A percentile compares a stretch with the other conserved stretches of the same genome.
These are phyloP conservation scores for Coendou prehensilis DNA, from an alignment of 2,797 vertebrate species.

Conservation along the genomic window DNA sequence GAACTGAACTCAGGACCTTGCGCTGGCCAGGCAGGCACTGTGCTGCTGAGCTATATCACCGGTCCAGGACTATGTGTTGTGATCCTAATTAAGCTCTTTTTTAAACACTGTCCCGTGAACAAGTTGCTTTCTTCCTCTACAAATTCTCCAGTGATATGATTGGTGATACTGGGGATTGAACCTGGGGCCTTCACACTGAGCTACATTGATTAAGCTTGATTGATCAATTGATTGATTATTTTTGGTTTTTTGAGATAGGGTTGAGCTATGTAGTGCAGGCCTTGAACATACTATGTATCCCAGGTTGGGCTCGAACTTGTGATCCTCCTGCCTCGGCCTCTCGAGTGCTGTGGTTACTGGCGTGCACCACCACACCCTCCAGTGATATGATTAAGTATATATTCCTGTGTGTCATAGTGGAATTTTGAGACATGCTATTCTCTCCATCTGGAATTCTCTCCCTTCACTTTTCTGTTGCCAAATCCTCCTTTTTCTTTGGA, in stretches of 20 bases:
- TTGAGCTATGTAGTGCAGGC: neutral
- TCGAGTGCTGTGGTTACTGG: neutral
- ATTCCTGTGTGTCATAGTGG: neutral
- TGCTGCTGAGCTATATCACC: no score
- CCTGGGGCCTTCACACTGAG: neutral
- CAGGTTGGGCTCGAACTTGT: neutral
- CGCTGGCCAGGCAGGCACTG: no score
- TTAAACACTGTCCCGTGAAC: neutral
- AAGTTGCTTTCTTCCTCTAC: neutral
- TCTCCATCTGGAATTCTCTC: conserved; percentile 49
- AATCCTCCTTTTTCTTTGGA: conserved; percentile 6
- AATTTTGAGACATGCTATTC: neutral
- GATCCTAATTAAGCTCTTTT: conserved; percentile 11
- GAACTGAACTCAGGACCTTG: no score
- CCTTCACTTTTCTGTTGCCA: neutral
- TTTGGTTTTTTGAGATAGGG: neutral
- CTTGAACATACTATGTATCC: neutral
- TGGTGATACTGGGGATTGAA: neutral
- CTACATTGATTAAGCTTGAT: neutral
- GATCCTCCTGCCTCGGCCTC: neutral
- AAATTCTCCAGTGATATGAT: neutral
- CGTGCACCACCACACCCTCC: neutral
- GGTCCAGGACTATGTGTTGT: neutral
- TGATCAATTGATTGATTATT: neutral
- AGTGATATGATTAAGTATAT: neutral